Conservation (phyloP, 2,797 vertebrate genomes). For the Sylvia borin region DNA sequence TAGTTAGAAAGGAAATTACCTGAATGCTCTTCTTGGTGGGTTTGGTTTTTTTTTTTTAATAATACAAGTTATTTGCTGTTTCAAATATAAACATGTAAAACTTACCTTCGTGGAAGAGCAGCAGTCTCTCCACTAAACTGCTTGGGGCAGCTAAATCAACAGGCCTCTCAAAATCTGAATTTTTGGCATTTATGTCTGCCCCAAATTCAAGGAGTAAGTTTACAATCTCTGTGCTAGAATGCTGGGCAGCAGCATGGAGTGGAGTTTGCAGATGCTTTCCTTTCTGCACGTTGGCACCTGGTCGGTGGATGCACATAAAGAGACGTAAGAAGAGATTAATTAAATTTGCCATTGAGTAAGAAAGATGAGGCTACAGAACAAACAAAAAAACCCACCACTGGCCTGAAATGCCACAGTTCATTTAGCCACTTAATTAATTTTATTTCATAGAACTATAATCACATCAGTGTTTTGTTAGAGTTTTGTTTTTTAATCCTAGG, state of each 20-base stretch:
- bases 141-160: constrained; percentile 88
- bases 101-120: constrained; percentile 91
- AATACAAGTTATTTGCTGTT: background rate
- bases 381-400: background rate
- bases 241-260: constrained; percentile 89
- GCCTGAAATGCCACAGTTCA: background rate
- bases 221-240: constrained; percentile 84
- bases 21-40: background rate
- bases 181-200: constrained; percentile 90
- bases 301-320: background rate
- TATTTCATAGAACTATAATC: background rate
- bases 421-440: background rate
- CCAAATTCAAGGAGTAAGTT: constrained; percentile 92
- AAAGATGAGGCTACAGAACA: background rate
- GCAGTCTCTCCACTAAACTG: constrained; percentile 85
- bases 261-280: constrained; percentile 89
- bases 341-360: background rate
- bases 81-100: background rate
- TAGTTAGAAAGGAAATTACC: background rate
- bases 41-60: background rate
- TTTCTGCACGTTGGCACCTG: constrained; percentile 92
- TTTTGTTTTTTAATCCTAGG: background rate
- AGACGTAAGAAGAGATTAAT: background rate
- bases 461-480: background rate
- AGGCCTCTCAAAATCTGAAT: constrained; percentile 87